phyloP scores from a whole-genome alignment of 2,113 vertebrate species.

The Eubucco bourcierii region DNA sequence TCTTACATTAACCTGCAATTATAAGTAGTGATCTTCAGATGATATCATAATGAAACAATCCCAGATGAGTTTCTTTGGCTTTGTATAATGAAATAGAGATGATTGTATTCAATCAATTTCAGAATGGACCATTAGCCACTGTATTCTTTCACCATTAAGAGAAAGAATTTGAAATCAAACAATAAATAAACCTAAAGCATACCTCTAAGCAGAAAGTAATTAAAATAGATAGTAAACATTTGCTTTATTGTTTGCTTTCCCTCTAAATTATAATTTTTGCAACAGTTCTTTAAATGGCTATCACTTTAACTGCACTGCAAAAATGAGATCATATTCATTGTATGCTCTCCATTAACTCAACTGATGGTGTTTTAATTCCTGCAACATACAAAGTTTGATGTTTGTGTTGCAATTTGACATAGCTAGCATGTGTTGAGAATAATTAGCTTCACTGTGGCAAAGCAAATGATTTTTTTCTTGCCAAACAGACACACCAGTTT shows the following conservation, averaged over 20 bases:
- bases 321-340: constrained; percentile 64
- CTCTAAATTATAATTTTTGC: constrained; percentile 66
- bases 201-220: constrained; percentile 68
- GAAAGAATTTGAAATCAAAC: constrained; percentile 10
- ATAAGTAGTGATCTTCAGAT: not conserved
- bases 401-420: constrained; percentile 68
- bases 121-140: constrained; percentile 46
- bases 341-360: constrained; percentile 73
- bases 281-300: constrained; percentile 59
- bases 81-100: not conserved
- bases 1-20: not conserved
- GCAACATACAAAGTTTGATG: constrained; percentile 51
- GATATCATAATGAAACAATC: not conserved
- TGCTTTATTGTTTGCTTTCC: constrained; percentile 53
- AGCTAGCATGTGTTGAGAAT: constrained; percentile 66
- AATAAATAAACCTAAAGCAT: constrained; percentile 62
- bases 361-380: constrained; percentile 78
- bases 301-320: constrained; percentile 62
- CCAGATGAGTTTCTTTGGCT: not conserved
- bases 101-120: not conserved
- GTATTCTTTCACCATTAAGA: constrained; percentile 19
- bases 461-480: constrained; percentile 67
- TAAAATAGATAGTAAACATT: constrained; percentile 64
- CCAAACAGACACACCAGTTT: constrained; percentile 37
- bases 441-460: constrained; percentile 68